Evolutionary conservation across 2,113 vertebrate species (phyloP).

Genomic region (Anolis carolinensis): DNA sequence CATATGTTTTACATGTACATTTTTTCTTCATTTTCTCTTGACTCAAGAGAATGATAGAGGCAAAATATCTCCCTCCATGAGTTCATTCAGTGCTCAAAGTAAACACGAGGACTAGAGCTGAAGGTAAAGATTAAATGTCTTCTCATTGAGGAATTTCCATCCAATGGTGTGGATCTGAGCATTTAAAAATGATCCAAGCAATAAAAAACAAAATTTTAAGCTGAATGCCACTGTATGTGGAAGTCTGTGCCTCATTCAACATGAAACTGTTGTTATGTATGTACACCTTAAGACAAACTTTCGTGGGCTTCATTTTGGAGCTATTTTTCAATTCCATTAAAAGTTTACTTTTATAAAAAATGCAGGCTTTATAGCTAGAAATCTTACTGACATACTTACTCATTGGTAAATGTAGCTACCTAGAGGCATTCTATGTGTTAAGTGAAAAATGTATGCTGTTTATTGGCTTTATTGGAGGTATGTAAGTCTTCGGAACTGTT

Average conservation of each 20-base stretch:
- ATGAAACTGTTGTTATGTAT: not conserved
- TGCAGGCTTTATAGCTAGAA: constrained; percentile 12
- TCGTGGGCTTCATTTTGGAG: not conserved
- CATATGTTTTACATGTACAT: not conserved
- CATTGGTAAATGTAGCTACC: not conserved
- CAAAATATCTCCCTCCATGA: not conserved
- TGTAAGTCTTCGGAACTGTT: not conserved
- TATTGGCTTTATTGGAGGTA: not conserved
- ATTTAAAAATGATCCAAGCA: no score
- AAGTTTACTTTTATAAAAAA: not conserved
- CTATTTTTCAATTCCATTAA: not conserved
- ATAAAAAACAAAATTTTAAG: not conserved
- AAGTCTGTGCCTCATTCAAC: not conserved
- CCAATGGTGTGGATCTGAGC: no score
- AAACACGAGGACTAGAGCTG: not conserved
- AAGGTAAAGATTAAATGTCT: no score
- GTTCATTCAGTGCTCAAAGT: not conserved
- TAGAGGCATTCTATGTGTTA: not conserved
- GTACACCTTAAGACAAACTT: not conserved
- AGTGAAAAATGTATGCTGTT: not conserved
- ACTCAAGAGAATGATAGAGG: not conserved
- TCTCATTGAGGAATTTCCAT: no score
- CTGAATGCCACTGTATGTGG: not conserved
- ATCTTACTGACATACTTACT: not conserved
- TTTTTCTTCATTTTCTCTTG: not conserved